Base-by-base conservation (phyloP, 2,797 vertebrate species). In the Coccyzus lansbergi region DNA sequence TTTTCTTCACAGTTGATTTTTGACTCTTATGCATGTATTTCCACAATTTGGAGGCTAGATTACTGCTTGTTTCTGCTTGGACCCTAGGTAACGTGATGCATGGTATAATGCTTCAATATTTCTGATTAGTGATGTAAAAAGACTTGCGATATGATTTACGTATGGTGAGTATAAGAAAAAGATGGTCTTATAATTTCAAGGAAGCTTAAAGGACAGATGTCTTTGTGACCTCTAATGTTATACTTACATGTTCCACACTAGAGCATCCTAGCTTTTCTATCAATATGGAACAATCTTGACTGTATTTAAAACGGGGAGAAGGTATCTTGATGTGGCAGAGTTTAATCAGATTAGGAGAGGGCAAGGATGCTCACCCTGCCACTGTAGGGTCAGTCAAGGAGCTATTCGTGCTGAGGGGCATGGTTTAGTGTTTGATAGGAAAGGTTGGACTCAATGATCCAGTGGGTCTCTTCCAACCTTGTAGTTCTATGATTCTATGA, bases 111-210 rank as follows among this genome's bases (percentile, higher is more conserved):
- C 53, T 92, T 93, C 3, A 16, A 7, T 84, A 69, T 85, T 86
- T 88, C 76, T 82, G 62, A 89, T 80, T 17, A 91, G n/a, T 48
- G 68, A 68, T 49, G 64, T 67, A 81, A 91, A 90, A 88, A 52
- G 34, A 7, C 56, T 83, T 12, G 4, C 77, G 60, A 9, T 53
- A 14, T 71, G 28, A 79, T 83, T 94, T 92, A 92, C 48, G 21
- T 48, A 24, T 70, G 20, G 20, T 31, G 83, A 67, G 16, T 49
- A 51, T 53, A 56, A 88, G 44, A 40, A 12, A 88, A 55, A 58
- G 85, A 58, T 15, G 21, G 26, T 38, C 62, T 52, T 70, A 90
- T 87, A 11, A 60, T 88, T 90, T 94, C 13, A 95, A 81, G 38
- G 51, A 42, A 28, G 6, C 65, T 92, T 62, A 83, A 94, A 92